Evolutionary conservation across 2,797 vertebrate genomes (phyloP), one percentile per base, ranked within the genome.

Genomic region (Hafferia zeledoni): DNA sequence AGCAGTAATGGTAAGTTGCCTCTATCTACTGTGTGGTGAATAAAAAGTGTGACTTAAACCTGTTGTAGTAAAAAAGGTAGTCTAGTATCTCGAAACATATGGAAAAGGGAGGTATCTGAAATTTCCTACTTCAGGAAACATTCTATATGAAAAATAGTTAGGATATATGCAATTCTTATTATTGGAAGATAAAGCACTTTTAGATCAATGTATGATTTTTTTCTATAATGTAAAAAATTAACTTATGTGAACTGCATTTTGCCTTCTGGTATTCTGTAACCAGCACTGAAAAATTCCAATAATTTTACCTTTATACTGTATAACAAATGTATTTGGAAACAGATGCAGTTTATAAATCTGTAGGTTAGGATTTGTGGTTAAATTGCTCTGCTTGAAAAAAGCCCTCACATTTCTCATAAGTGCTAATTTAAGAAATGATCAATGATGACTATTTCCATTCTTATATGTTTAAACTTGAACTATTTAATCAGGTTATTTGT

Each of bases 401-500:
- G 1, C 0, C 1, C 3, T 23, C 20, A 11, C 5, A 12, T 67
- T 41, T 70, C 41, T 70, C 41, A 10, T 28, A 27, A 60, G 4
- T 28, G 6, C 2, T 37, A 49, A 49, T 88, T 80, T 64, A 76
- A 71, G 22, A 63, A 53, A 35, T 11, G 2, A 74, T 46, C 18
- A 23, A 77, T 81, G 18, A 35, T 14, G 1, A 57, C 16, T 41
- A 5, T 37, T 59, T 28, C 17, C 15, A 37, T 37, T 65, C 14
- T 53, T 59, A 10, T 24, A 52, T 23, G 4, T 39, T 80, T 80
- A 68, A 91, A 76, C 18, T n/a, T 76, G 25, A 77, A 69, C 2
- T 6, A 44, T 49, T 75, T 55, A 60, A 43, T 53, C 1, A 31
- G 25, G 1, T 22, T 28, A 22, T 78, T 84, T 63, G 5, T n/a